phyloP scores from a whole-genome alignment of 2,113 vertebrate genomes.

The Stercorarius parasiticus region DNA sequence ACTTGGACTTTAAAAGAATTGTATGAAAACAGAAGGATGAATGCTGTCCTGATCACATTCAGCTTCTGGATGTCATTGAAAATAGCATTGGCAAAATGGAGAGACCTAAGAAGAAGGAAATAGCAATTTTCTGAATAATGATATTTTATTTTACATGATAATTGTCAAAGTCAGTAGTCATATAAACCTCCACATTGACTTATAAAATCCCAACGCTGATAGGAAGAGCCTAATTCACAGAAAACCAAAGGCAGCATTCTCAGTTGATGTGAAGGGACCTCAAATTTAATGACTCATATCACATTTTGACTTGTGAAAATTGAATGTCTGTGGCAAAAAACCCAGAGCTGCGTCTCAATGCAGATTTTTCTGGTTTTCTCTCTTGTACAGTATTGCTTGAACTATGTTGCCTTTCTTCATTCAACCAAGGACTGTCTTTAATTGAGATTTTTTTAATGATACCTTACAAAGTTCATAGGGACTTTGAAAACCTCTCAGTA shows the following conservation, averaged over 20 bases:
- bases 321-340: neutral
- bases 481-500: neutral
- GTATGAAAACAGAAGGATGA: conserved; percentile 11
- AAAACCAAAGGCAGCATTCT: neutral
- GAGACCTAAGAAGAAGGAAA: neutral
- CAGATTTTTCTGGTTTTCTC: neutral
- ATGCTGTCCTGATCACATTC: neutral
- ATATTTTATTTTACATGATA: neutral
- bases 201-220: neutral
- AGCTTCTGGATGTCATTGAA: neutral
- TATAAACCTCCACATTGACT: neutral
- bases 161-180: neutral
- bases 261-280: neutral
- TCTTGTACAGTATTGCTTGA: neutral
- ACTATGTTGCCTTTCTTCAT: neutral
- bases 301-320: neutral
- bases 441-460: neutral
- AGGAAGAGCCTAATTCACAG: neutral
- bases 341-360: neutral
- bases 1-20: neutral
- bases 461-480: neutral
- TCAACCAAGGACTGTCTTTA: neutral
- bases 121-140: neutral
- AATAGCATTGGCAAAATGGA: neutral
- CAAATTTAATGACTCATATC: neutral